These are phyloP conservation scores for Diuraphis noxia DNA, from an alignment of 1,140 invertebrate species.

Conservation along the genomic window DNA sequence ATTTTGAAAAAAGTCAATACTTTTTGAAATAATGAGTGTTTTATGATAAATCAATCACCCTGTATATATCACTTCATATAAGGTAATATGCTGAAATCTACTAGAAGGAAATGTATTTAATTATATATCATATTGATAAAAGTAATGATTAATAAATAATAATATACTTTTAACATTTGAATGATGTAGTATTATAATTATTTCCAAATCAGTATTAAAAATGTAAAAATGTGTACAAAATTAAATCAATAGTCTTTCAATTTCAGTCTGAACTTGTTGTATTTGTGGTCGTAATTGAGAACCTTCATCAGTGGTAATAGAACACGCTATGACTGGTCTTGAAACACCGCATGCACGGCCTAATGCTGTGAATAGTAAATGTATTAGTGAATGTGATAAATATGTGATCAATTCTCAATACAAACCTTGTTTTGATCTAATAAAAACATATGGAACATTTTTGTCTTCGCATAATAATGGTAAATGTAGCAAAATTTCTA, in stretches of 20 bases:
- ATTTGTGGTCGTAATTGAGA: conserved; percentile 97
- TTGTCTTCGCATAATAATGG: conserved; percentile 99
- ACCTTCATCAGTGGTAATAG: conserved; percentile 93
- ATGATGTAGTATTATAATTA: conserved; percentile 13
- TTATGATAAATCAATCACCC: too few relatives aligned
- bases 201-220: conserved; percentile 18
- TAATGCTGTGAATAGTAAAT: conserved; percentile 68
- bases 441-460: conserved; percentile 99
- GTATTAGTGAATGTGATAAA: background rate
- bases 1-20: too few relatives aligned
- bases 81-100: background rate
- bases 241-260: conserved; percentile 95
- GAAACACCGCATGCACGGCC: conserved; percentile 98
- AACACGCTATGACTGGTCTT: conserved; percentile 94
- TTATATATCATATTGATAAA: background rate
- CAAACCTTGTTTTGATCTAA: conserved; percentile 88
- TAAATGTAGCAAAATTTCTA: conserved; percentile 97
- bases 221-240: conserved; percentile 53
- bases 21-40: too few relatives aligned
- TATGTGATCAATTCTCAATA: background rate
- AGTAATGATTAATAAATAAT: background rate
- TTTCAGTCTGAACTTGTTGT: conserved; percentile 85
- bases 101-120: background rate
- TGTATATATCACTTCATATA: background rate
- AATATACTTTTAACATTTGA: background rate